Evolutionary conservation across 2,113 vertebrate species (phyloP), one percentile per base, ranked within the genome.

Genomic region (Python bivittatus): DNA sequence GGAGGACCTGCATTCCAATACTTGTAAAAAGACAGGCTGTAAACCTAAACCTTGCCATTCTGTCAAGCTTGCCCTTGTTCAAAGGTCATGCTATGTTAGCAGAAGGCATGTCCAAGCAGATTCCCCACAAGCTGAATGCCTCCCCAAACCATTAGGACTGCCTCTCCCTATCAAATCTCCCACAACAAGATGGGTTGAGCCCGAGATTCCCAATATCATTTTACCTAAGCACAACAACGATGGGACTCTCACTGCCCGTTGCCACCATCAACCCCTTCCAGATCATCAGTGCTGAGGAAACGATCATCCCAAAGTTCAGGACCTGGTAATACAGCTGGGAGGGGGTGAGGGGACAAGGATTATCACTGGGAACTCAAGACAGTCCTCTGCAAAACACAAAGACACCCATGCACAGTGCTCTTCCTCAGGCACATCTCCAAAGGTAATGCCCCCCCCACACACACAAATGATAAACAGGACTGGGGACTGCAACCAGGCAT

Each of bases 261-360:
- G 99, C 98, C 72, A 99, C 99, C 99, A 99, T 99, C 48, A 99
- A 96, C 29, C 99, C 99, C 92, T 99, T 99, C 99, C 99, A 99
- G 97, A 99, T 99, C 99, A 99, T 99, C 95, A 99, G 96, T 1
- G 99, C 99, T 11, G 99, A 99, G 60, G 99, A 99, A 93, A 99
- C 99, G 86, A 99, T 99, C 99, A 99, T 99, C 85, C 99, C 99
- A 97, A 99, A 99, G 97, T 99, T 99, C 94, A 99, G 96, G 96
- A 99, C 99, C 97, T 99, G 99, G 96, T 99, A 99, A 96, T 99
- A 99, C 0, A 99, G 98, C 99, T 99, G 96, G 56, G 91, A 25
- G 86, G 44, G 29, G 53, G 27, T 6, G 54, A 48, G 29, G 64
- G 91, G 42, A 56, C 58, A 64, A 25, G 10, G 27, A 29, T 60